These are phyloP conservation scores for Tholera decimalis DNA, from an alignment of 2,888 invertebrate genomes.

Conservation along the genomic window DNA sequence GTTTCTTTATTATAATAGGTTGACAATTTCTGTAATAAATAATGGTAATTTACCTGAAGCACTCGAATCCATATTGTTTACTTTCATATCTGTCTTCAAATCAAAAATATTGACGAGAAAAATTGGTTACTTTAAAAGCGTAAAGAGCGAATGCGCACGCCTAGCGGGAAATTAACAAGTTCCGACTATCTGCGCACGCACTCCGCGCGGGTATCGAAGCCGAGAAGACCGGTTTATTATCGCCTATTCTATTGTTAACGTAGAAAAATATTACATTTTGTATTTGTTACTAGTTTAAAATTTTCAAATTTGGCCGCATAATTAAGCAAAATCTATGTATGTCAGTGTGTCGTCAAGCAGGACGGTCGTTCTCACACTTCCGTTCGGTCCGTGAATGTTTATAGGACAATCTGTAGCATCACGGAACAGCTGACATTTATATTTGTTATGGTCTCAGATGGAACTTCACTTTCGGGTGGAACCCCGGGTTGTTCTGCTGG, in stretches of 20 bases:
- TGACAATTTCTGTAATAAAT: conserved; percentile 2
- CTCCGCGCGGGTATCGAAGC: conserved; percentile 2
- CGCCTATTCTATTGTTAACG: not conserved
- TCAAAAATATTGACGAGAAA: conserved; percentile 21
- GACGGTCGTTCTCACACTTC: no score
- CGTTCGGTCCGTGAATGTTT: no score
- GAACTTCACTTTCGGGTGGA: no score
- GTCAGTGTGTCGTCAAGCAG: no score
- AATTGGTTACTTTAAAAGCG: conserved; percentile 13
- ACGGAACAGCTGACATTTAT: no score
- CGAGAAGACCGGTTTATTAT: no score
- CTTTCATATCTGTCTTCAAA: conserved; percentile 13
- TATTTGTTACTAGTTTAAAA: conserved; percentile 9
- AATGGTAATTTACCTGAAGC: conserved; percentile 5
- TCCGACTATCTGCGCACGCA: conserved; percentile 2
- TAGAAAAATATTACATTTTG: conserved; percentile 5
- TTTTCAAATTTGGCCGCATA: conserved; percentile 12
- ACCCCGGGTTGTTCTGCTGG: no score
- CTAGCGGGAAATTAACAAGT: conserved; percentile 7
- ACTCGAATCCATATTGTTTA: conserved; percentile 18
- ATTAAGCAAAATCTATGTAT: conserved; percentile 7
- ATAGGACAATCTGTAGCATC: no score
- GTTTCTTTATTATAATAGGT: not conserved
- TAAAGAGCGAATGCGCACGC: conserved; percentile 15
- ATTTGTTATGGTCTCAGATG: no score